Conservation (phyloP, 37 sponge, comb jelly and placozoan genomes). For the Dysidea cf. avara region DNA sequence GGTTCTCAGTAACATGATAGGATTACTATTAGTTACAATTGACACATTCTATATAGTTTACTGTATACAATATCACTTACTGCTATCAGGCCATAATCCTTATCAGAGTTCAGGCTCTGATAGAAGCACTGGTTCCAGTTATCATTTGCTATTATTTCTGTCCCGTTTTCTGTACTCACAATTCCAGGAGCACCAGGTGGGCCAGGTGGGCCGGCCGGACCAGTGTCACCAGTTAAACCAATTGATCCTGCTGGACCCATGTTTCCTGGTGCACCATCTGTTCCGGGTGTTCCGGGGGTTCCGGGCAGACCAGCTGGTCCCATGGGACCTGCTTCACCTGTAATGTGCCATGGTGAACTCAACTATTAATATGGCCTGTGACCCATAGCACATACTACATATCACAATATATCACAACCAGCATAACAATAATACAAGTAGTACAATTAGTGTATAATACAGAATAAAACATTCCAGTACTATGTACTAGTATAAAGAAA, state of each 20-base stretch:
- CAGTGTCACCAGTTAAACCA: background rate
- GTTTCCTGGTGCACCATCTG: background rate
- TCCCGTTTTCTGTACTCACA: background rate
- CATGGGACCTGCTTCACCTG: too few species aligned
- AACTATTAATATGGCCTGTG: too few species aligned
- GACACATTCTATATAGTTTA: too few species aligned
- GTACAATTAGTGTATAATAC: too few species aligned
- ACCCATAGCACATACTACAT: too few species aligned
- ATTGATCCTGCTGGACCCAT: conserved; percentile 1
- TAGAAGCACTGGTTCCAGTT: conserved; percentile 66
- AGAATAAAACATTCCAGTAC: too few species aligned
- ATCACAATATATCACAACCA: too few species aligned
- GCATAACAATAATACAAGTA: too few species aligned
- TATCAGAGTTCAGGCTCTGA: conserved; percentile 24
- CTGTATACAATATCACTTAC: conserved; percentile 49
- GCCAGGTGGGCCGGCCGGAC: conserved; percentile 11
- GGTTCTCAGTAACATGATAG: too few species aligned
- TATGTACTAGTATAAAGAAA: too few species aligned
- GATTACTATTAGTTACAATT: too few species aligned
- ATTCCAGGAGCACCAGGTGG: conserved; percentile 1
- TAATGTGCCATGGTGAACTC: too few species aligned
- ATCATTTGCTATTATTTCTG: background rate
- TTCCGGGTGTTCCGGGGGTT: background rate
- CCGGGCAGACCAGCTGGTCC: conserved; percentile 7
- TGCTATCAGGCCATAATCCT: conserved; percentile 49